These are phyloP conservation scores for Pipistrellus pipistrellus DNA, from an alignment of 2,797 vertebrate species.

Conservation along the genomic window DNA sequence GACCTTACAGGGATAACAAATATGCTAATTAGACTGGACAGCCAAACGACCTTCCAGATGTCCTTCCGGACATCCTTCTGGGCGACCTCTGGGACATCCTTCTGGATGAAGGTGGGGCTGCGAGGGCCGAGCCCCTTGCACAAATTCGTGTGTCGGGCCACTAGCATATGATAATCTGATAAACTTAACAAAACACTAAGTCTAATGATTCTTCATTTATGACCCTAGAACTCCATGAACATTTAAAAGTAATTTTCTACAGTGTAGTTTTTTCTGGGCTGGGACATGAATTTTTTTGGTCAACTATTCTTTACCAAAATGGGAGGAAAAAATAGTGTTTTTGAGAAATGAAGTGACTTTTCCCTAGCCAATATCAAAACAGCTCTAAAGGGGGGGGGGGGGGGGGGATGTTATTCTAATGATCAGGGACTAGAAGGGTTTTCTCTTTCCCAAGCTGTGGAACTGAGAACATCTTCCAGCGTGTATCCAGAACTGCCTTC, in stretches of 20 bases:
- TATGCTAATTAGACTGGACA: no score
- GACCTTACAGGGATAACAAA: not conserved
- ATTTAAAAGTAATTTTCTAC: slow-evolving; percentile 18
- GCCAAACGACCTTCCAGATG: no score
- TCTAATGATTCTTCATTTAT: slow-evolving; percentile 1
- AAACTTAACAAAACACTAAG: not conserved
- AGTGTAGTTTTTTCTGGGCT: not conserved
- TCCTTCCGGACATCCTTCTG: no score
- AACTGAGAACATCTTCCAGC: not conserved
- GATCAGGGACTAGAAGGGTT: not conserved
- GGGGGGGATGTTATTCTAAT: not conserved
- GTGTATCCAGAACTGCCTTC: not conserved
- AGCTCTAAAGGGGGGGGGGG: not conserved
- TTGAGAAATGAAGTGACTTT: slow-evolving; percentile 26
- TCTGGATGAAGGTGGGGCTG: no score
- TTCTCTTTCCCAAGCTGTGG: not conserved
- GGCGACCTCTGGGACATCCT: no score
- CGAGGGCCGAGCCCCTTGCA: no score
- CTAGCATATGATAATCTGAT: not conserved
- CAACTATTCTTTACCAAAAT: slow-evolving; percentile 45
- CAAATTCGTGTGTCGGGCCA: no score
- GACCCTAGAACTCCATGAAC: not conserved
- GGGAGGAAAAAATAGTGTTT: not conserved
- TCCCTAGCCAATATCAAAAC: not conserved
- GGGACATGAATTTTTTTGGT: not conserved